Evolutionary conservation across 2,888 invertebrate species (phyloP).

Genomic region (Brenthis hecate): DNA sequence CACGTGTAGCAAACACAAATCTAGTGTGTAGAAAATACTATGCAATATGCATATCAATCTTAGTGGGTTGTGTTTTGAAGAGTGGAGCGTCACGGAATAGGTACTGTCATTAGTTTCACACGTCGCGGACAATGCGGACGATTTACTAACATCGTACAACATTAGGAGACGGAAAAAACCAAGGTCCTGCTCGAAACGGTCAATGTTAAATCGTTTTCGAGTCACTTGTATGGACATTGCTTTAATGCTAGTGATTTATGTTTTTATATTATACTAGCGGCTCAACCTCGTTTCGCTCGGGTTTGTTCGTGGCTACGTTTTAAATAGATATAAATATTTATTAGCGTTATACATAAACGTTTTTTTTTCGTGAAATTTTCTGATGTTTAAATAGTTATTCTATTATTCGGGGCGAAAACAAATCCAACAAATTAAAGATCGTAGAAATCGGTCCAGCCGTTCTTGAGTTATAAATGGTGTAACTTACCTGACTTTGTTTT

Average conservation of each 20-base stretch:
- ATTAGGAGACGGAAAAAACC: conserved; percentile 23
- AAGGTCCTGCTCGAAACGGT: conserved; percentile 20
- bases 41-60: conserved; percentile 2
- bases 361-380: too few relatives aligned
- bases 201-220: conserved; percentile 2
- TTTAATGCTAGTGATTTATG: neutral
- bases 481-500: too few relatives aligned
- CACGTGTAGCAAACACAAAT: neutral
- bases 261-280: too few relatives aligned
- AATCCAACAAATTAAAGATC: too few relatives aligned
- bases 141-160: conserved; percentile 24
- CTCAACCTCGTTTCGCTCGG: too few relatives aligned
- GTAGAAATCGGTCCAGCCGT: too few relatives aligned
- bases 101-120: conserved; percentile 22
- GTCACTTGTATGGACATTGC: conserved; percentile 1
- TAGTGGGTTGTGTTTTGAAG: conserved; percentile 8
- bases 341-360: too few relatives aligned
- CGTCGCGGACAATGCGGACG: conserved; percentile 22
- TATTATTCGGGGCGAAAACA: too few relatives aligned
- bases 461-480: too few relatives aligned
- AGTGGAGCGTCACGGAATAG: conserved; percentile 19
- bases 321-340: too few relatives aligned
- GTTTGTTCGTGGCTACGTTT: too few relatives aligned
- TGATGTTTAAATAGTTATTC: too few relatives aligned
- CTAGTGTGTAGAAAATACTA: neutral